These are phyloP conservation scores for Xerus inauris DNA, from an alignment of 2,113 vertebrate genomes.

Conservation along the genomic window DNA sequence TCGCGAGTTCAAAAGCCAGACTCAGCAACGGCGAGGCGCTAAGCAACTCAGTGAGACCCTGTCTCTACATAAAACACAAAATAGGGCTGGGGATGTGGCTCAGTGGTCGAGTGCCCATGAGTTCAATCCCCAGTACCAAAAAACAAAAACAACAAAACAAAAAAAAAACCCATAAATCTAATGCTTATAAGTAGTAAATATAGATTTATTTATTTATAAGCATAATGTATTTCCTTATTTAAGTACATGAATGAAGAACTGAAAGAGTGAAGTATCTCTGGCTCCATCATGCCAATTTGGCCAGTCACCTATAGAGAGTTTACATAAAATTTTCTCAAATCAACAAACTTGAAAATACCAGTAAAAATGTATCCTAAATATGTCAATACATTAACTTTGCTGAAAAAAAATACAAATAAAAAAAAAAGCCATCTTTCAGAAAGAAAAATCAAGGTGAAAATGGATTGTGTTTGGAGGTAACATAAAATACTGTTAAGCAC, in stretches of 20 bases:
- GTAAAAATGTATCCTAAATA: constrained; percentile 21
- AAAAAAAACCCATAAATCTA: background rate
- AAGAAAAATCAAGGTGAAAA: constrained; percentile 29
- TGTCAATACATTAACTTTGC: constrained; percentile 14
- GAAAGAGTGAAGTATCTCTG: background rate
- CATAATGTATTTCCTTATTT: background rate
- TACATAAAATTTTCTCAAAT: background rate
- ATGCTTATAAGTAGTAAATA: background rate
- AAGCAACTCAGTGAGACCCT: no score
- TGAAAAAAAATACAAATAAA: constrained; percentile 34
- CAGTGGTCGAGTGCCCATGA: no score
- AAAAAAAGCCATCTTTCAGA: constrained; percentile 4
- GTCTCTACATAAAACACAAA: no score
- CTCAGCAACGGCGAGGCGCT: no score
- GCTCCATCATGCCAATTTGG: background rate
- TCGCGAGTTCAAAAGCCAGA: no score
- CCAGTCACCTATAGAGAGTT: background rate
- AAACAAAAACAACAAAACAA: no score
- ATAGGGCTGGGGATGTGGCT: no score
- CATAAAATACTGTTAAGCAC: constrained; percentile 9
- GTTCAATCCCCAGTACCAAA: no score
- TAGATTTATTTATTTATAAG: background rate
- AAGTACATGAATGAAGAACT: background rate
- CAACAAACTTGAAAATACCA: constrained; percentile 49
- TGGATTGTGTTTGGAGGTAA: background rate